Base-by-base conservation (phyloP, 2,888 invertebrate genomes). In the Andrena trimmerana region DNA sequence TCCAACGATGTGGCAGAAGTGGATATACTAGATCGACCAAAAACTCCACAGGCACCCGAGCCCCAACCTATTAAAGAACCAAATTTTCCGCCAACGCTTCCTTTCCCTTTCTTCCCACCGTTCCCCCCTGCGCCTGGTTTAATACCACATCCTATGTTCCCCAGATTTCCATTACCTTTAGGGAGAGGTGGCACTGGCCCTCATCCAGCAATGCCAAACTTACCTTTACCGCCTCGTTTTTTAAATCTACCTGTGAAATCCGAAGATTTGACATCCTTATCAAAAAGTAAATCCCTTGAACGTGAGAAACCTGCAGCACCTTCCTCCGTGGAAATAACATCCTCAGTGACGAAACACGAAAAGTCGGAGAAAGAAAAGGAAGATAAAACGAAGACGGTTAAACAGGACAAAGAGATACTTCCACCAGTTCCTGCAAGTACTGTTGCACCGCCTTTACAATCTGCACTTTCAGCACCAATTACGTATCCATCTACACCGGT, bases 81-180 rank as follows among this genome's bases (percentile, higher is more conserved):
- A 94, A 95, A 54, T 95, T 95, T 94, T 94, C 95, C 88, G 89
- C 95, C 91, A 93, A 94, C 89, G 91, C 94, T 92, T 93, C 95
- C 91, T 78, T 95, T 94, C 59, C 94, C 94, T 2, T 94, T 94
- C 81, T 93, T 94, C 24, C 92, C 94, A 36, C 86, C 92, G 8
- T 93, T 93, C 62, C 91, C 93, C 33, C 83, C 92, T 42, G 96
- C 96, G 0, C 96, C 96, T 16, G 96, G 96, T 48, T 94, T 96
- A 63, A 96, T 96, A 90, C 96, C 96, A 4, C 96, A 96, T 90
- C 95, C 96, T 36, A 94, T 96, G 59, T 94, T 94, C 76, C 90
- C 94, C 6, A 91, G 94, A 69, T 94, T 95, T 85, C 94, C 95
- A 1, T 90, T 94, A 70, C 92, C 94, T 2, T 84, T 94, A 24